Conservation (phyloP, 2,113 vertebrate genomes). For the Sinocyclocheilus anshuiensis region DNA sequence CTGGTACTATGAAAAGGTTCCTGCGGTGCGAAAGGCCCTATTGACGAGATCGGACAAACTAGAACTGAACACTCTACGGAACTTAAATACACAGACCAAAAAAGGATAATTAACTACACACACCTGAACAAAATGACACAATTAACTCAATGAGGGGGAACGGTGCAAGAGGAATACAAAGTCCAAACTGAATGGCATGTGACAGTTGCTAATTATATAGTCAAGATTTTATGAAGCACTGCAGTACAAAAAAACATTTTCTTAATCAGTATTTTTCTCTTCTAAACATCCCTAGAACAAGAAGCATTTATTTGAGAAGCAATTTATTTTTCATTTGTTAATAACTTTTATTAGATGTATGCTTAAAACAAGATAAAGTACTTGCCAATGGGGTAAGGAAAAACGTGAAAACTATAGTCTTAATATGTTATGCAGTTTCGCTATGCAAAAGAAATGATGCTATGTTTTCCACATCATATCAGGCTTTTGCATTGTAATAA, state of each 20-base stretch:
- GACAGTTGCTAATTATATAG: background rate
- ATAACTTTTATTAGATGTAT: background rate
- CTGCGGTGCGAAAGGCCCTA: too few relatives aligned
- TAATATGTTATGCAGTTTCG: background rate
- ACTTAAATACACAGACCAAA: too few relatives aligned
- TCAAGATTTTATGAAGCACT: constrained; percentile 2
- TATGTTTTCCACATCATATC: background rate
- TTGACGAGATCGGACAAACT: too few relatives aligned
- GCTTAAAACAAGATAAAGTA: background rate
- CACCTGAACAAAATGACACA: too few relatives aligned
- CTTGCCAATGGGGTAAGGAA: background rate
- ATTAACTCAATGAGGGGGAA: too few relatives aligned
- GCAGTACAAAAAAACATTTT: background rate
- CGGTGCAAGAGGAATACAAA: too few relatives aligned
- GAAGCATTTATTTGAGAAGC: background rate
- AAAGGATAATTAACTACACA: too few relatives aligned
- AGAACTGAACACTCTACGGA: too few relatives aligned
- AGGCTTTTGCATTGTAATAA: too few relatives aligned
- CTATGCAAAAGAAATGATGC: background rate
- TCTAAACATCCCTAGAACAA: background rate
- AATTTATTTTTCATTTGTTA: background rate
- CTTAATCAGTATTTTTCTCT: background rate
- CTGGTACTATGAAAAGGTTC: too few relatives aligned
- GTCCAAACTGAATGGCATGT: too few relatives aligned
- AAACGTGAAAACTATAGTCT: background rate